These are phyloP conservation scores for Heliocidaris tuberculata DNA, from an alignment of 35 echinoderm and acorn worm species.

Conservation along the genomic window DNA sequence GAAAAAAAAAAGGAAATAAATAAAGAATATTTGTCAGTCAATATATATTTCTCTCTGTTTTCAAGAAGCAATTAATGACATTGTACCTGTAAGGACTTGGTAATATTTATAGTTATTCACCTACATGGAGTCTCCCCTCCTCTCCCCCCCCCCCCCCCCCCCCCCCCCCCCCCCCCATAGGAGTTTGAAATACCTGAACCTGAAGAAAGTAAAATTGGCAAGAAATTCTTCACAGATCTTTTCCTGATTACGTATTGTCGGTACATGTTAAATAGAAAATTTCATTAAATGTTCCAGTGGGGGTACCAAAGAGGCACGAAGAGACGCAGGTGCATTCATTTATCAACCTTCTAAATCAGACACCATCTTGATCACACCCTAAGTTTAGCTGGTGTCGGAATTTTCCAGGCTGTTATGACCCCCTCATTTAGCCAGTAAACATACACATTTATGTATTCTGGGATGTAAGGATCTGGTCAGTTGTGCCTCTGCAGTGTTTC, in stretches of 20 bases:
- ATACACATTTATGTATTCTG: conserved; percentile 12
- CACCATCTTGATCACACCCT: conserved; percentile 14
- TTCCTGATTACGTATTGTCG: background rate
- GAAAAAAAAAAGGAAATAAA: too few relatives aligned
- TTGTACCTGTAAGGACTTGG: too few relatives aligned
- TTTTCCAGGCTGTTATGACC: background rate
- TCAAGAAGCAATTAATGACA: too few relatives aligned
- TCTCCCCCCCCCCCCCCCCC: too few relatives aligned
- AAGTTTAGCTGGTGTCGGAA: background rate
- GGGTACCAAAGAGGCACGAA: background rate
- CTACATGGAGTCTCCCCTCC: too few relatives aligned
- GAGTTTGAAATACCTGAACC: background rate
- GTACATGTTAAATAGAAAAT: conserved; percentile 4
- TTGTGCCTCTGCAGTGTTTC: background rate
- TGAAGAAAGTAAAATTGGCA: background rate
- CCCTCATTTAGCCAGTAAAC: background rate
- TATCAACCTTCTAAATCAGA: conserved; percentile 13
- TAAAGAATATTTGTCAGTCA: too few relatives aligned
- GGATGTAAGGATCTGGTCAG: background rate
- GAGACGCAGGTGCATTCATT: conserved; percentile 28
- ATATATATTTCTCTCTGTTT: too few relatives aligned
- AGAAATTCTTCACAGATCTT: background rate
- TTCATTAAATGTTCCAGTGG: background rate
- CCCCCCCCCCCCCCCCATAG: too few relatives aligned
- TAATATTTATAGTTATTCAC: too few relatives aligned